Evolutionary conservation across 35 echinoderm and acorn worm genomes (phyloP).

Genomic region (Lytechinus variegatus): DNA sequence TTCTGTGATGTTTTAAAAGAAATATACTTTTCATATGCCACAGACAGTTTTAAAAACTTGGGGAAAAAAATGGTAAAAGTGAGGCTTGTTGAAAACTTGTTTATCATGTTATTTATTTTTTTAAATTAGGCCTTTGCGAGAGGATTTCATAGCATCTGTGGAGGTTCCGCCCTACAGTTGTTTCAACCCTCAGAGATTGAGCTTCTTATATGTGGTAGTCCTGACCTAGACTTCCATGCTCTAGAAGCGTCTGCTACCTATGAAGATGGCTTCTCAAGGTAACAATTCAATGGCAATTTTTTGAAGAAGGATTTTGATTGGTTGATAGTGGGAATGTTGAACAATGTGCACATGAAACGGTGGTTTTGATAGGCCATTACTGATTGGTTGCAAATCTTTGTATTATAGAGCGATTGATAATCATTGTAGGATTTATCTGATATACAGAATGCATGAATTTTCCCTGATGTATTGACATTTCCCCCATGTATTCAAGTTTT

Average conservation of each 20-base stretch:
- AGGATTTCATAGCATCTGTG: slow-evolving; percentile 91
- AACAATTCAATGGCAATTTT: neutral
- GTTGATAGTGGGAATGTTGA: too few species aligned
- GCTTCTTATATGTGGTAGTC: slow-evolving; percentile 91
- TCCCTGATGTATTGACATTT: too few species aligned
- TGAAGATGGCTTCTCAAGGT: slow-evolving; percentile 97
- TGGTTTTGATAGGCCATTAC: too few species aligned
- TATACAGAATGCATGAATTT: too few species aligned
- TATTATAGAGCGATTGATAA: too few species aligned
- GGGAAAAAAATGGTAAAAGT: too few species aligned
- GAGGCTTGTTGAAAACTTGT: neutral
- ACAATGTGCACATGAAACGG: too few species aligned
- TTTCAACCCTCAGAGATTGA: slow-evolving; percentile 89
- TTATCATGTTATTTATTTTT: neutral
- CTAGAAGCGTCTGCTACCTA: slow-evolving; percentile 86
- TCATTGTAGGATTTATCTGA: too few species aligned
- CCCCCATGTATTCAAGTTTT: too few species aligned
- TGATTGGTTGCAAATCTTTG: too few species aligned
- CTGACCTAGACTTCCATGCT: slow-evolving; percentile 87
- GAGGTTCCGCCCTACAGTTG: slow-evolving; percentile 84
- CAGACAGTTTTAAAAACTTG: too few species aligned
- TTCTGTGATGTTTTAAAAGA: neutral
- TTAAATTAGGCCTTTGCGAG: slow-evolving; percentile 79
- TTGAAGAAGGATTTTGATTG: too few species aligned
- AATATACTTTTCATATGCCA: neutral